Evolutionary conservation across 2,113 vertebrate genomes (phyloP), one percentile per base, ranked within the genome.

Genomic region (Cepphus grylle): DNA sequence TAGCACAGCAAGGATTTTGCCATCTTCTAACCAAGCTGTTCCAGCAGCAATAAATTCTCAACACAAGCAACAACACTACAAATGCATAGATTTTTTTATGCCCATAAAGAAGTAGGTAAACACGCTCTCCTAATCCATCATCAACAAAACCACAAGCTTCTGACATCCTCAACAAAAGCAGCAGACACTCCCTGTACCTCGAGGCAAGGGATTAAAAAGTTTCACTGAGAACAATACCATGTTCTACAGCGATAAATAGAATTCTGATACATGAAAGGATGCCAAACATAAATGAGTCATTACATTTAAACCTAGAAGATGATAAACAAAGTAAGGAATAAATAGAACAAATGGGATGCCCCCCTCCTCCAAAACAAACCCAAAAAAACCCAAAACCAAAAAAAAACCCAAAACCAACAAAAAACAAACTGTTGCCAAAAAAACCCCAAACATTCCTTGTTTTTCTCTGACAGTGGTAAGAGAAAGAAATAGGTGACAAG

Each of bases 111-210:
- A 89, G n/a, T 32, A 58, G 38, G 52, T 62, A 94, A 93, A 82
- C 40, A 70, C 1, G 5, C 22, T 67, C n/a, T 67, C 53, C 14
- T 73, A 77, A 83, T 77, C 47, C 45, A 72, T 18, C 55, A 81
- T 30, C 69, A 78, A 78, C 30, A 47, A 93, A 82, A 19, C 14
- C 8, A 2, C 67, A 77, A 92, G 36, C 53, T 92, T 90, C 71
- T 88, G 85, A 77, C 81, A 55, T 50, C 21, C 45, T 77, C 62
- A 92, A 73, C 62, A 90, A 95, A 82, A 77, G 50, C 74, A 94
- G 53, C 27, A 92, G 81, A 77, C 66, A 66, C 43, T 73, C 79
- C 55, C 63, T 79, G 56, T 25, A 90, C 55, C 65, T 58, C 66
- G 36, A 42, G 32, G 42, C 22, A 91, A 77, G 45, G 67, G 58